These are phyloP conservation scores for Amiota communis DNA, from an alignment of 2,888 invertebrate species.

Conservation along the genomic window DNA sequence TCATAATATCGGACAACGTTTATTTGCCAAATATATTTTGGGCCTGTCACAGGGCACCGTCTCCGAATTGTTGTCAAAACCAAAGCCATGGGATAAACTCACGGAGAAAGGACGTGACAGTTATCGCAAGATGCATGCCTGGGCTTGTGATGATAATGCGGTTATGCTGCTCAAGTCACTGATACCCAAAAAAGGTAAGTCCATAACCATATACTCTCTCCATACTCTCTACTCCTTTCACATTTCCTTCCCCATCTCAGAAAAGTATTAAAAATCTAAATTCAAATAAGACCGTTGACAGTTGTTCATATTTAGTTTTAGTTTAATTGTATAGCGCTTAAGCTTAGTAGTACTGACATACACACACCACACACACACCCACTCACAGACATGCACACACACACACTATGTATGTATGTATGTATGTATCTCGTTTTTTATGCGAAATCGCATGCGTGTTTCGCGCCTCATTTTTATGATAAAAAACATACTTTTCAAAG, in stretches of 20 bases:
- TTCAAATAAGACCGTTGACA: conserved; percentile 3
- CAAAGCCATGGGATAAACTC: conserved; percentile 99
- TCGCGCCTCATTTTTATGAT: background rate
- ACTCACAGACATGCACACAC: no score
- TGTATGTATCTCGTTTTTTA: conserved; percentile 6
- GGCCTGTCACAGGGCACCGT: conserved; percentile 98
- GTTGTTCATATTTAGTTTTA: background rate
- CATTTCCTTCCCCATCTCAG: background rate
- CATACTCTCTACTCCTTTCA: background rate
- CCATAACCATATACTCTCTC: background rate
- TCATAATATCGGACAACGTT: conserved; percentile 98
- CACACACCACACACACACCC: no score
- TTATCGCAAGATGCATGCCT: conserved; percentile 99
- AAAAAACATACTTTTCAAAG: no score
- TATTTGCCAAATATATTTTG: conserved; percentile 98
- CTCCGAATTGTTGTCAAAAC: conserved; percentile 97
- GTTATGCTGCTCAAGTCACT: conserved; percentile 97
- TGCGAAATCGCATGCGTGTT: background rate
- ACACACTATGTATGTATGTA: no score
- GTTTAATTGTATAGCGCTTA: no score
- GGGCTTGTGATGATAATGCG: conserved; percentile 98
- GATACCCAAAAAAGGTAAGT: conserved; percentile 97
- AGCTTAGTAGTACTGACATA: no score
- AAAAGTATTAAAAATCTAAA: no score
- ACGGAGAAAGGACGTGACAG: conserved; percentile 99